Percentiles rank a stretch among this genome's conserved stretches.
These are phyloP conservation scores for Rhyacophila evoluta DNA, from an alignment of 2,888 invertebrate species.

Conservation along the genomic window DNA sequence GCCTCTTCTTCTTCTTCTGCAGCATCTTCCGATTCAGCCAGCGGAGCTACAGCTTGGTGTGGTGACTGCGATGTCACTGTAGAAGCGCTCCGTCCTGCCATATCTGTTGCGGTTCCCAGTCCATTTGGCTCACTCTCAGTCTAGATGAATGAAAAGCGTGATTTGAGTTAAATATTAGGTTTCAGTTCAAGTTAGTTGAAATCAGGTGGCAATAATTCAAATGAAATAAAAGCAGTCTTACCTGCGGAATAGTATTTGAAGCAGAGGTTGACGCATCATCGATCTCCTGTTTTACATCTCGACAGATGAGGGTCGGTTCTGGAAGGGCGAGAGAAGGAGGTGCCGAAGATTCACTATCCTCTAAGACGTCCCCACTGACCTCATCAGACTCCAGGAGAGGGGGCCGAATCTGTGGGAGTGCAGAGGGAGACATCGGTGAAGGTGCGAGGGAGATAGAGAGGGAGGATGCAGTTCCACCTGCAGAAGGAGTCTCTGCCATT, in stretches of 20 bases:
- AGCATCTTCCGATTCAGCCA: conserved; percentile 78
- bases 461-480: conserved; percentile 45
- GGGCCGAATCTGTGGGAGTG: conserved; percentile 31
- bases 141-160: neutral
- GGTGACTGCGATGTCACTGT: conserved; percentile 60
- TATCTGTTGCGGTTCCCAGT: conserved; percentile 28
- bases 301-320: neutral
- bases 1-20: conserved; percentile 76
- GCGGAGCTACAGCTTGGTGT: conserved; percentile 71
- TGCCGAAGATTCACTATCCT: conserved; percentile 35
- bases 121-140: conserved; percentile 32
- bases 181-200: no score
- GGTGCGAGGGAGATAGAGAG: conserved; percentile 48
- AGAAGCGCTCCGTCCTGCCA: conserved; percentile 41
- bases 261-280: neutral
- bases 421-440: conserved; percentile 46
- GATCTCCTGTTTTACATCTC: neutral
- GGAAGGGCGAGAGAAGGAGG: neutral
- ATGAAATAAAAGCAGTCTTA: neutral
- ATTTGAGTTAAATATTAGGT: no score
- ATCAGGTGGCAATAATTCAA: no score
- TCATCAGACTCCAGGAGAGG: conserved; percentile 47
- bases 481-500: conserved; percentile 43
- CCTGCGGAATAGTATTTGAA: neutral
- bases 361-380: conserved; percentile 46